phyloP scores from a whole-genome alignment of 2,888 invertebrate genomes.

The Idaea dimidiata region DNA sequence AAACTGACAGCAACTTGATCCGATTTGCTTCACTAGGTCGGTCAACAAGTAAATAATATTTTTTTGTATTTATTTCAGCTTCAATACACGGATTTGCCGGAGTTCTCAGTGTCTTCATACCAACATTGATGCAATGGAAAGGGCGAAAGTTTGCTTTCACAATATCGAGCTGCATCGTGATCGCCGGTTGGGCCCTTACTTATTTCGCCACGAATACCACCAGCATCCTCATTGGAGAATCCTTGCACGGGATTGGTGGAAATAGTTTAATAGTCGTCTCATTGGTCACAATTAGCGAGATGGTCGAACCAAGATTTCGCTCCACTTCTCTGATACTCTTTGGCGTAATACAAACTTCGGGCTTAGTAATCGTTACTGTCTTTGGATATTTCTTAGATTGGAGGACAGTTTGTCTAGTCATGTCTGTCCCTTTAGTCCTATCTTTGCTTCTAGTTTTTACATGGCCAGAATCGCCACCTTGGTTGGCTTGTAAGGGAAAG shows the following conservation, averaged over 20 bases:
- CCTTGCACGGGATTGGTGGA: constrained; percentile 24
- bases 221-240: constrained; percentile 22
- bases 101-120: constrained; percentile 25
- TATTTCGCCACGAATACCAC: constrained; percentile 11
- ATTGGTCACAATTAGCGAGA: constrained; percentile 23
- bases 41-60: neutral
- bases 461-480: constrained; percentile 29
- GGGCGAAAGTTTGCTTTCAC: constrained; percentile 27
- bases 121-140: constrained; percentile 25
- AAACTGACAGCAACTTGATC: neutral
- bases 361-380: constrained; percentile 15
- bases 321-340: constrained; percentile 18
- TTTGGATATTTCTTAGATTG: constrained; percentile 26
- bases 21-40: neutral
- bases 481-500: constrained; percentile 26
- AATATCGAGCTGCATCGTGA: constrained; percentile 18
- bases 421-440: constrained; percentile 17
- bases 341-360: constrained; percentile 14
- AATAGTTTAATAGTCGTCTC: constrained; percentile 19
- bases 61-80: constrained; percentile 19
- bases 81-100: constrained; percentile 29
- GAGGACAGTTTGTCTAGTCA: constrained; percentile 21
- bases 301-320: constrained; percentile 26
- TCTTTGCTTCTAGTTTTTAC: constrained; percentile 11
- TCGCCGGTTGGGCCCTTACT: constrained; percentile 23